Evolutionary conservation across 1,140 invertebrate genomes (phyloP).

Genomic region (Bemisia tabaci): DNA sequence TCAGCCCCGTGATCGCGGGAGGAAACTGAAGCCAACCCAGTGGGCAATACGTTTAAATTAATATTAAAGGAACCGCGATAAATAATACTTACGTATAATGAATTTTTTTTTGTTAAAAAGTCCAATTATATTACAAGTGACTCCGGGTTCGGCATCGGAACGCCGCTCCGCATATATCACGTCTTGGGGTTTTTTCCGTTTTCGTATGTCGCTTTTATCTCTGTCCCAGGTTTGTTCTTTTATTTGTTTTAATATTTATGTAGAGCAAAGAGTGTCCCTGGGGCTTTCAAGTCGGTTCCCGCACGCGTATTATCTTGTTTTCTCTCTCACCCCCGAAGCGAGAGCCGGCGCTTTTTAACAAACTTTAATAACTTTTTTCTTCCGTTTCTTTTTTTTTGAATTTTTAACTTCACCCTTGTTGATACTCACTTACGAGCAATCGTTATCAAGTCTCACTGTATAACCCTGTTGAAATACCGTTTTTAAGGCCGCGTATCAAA

Average conservation of each 20-base stretch:
- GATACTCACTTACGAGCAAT: neutral
- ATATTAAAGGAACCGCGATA: neutral
- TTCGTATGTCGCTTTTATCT: neutral
- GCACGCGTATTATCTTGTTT: neutral
- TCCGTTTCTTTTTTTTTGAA: neutral
- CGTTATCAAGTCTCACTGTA: neutral
- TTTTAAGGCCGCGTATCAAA: neutral
- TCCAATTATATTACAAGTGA: neutral
- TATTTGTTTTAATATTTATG: constrained; percentile 1
- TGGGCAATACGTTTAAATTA: neutral
- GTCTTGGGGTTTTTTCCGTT: neutral
- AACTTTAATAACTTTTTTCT: neutral
- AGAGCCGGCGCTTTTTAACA: neutral
- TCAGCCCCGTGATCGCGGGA: no score
- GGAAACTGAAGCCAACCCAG: no score
- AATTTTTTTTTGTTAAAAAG: neutral
- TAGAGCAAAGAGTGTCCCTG: neutral
- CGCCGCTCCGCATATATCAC: neutral
- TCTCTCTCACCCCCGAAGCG: neutral
- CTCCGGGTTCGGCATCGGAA: neutral
- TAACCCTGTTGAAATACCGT: neutral
- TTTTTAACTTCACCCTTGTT: neutral
- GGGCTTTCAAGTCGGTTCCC: neutral
- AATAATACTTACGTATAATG: neutral
- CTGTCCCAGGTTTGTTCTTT: neutral